phyloP scores from a whole-genome alignment of 2,888 invertebrate genomes.

The Crepidodera aurea region DNA sequence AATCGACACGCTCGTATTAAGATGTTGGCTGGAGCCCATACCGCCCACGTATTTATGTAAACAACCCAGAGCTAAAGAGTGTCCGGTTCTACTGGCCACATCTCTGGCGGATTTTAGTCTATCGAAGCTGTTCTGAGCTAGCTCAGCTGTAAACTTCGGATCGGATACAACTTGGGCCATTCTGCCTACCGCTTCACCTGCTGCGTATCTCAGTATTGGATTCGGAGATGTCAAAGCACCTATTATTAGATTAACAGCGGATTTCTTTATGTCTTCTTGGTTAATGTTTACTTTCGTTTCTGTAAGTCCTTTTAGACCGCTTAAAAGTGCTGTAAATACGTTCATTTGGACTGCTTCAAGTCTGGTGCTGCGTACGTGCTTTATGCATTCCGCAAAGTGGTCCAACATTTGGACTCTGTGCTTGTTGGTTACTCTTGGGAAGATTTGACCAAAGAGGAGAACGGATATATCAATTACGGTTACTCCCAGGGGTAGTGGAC shows the following conservation, averaged over 20 bases:
- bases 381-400: slow-evolving; percentile 95
- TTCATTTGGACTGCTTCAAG: slow-evolving; percentile 97
- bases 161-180: slow-evolving; percentile 90
- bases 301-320: slow-evolving; percentile 85
- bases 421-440: slow-evolving; percentile 93
- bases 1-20: slow-evolving; percentile 94
- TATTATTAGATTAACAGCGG: slow-evolving; percentile 81
- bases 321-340: slow-evolving; percentile 90
- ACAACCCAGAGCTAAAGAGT: slow-evolving; percentile 93
- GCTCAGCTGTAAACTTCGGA: slow-evolving; percentile 85
- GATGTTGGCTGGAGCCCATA: slow-evolving; percentile 93
- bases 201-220: slow-evolving; percentile 87
- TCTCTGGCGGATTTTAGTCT: slow-evolving; percentile 86
- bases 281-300: slow-evolving; percentile 87
- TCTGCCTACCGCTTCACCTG: slow-evolving; percentile 93
- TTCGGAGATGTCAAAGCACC: slow-evolving; percentile 78
- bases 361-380: slow-evolving; percentile 89
- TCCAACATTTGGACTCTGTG: slow-evolving; percentile 97
- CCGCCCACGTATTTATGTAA: slow-evolving; percentile 95
- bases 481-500: slow-evolving; percentile 91
- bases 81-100: slow-evolving; percentile 85
- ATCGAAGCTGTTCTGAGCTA: slow-evolving; percentile 90
- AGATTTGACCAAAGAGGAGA: slow-evolving; percentile 90
- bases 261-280: slow-evolving; percentile 89
- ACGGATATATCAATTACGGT: slow-evolving; percentile 97